These are phyloP conservation scores for Macrotus californicus DNA, from an alignment of 2,113 vertebrate species.

Conservation along the genomic window DNA sequence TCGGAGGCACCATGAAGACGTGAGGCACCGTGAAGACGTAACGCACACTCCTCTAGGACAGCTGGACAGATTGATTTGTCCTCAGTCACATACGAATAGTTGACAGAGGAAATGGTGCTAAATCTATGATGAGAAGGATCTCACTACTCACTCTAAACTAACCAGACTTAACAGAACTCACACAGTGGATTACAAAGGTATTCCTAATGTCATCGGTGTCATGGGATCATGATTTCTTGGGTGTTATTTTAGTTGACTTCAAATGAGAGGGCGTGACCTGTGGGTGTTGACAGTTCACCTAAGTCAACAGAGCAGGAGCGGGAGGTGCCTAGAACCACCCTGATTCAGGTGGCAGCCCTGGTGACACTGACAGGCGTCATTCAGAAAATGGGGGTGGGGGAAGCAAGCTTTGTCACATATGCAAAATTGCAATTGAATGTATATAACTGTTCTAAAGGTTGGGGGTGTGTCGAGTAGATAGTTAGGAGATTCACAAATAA, in stretches of 20 bases:
- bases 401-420: neutral
- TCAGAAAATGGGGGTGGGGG: neutral
- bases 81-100: neutral
- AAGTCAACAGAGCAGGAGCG: neutral
- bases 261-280: neutral
- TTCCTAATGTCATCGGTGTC: neutral
- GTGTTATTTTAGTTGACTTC: neutral
- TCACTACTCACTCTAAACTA: neutral
- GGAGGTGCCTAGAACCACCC: accelerated
- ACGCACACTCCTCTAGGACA: accelerated
- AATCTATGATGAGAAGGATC: neutral
- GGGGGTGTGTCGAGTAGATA: neutral
- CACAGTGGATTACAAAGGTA: neutral
- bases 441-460: no score
- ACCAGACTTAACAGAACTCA: neutral
- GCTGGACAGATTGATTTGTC: neutral
- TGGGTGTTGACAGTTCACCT: neutral
- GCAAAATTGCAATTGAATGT: neutral
- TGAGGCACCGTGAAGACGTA: neutral
- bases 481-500: neutral
- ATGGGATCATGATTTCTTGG: neutral
- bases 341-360: neutral
- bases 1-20: neutral
- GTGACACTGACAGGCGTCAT: neutral
- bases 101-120: neutral